A percentile compares a stretch with the other conserved stretches of the same genome.
phyloP scores from a whole-genome alignment of 92 coral and sea anemone species.

The Palythoa grandis region DNA sequence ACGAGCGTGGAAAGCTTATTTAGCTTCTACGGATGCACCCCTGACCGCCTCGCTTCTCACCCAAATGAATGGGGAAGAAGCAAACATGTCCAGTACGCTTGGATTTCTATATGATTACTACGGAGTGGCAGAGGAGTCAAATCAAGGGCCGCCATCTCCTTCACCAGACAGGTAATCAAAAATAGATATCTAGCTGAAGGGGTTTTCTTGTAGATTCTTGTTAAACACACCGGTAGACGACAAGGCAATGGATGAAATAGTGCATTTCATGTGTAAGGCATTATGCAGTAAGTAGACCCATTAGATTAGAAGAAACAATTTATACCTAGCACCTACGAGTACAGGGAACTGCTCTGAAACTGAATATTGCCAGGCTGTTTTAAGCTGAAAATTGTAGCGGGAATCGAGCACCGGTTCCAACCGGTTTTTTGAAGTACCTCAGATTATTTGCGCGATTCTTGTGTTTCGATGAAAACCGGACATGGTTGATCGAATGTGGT shows the following conservation, averaged over 20 bases:
- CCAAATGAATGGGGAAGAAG: slow-evolving; percentile 95
- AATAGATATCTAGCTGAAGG: not conserved
- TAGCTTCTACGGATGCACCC: slow-evolving; percentile 89
- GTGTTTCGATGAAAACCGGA: not conserved
- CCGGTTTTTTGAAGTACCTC: not conserved
- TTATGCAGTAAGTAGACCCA: no score
- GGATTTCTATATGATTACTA: slow-evolving; percentile 97
- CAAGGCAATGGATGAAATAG: not conserved
- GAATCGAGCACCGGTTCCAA: slow-evolving; percentile 19
- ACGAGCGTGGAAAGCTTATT: slow-evolving; percentile 94
- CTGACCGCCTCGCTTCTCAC: slow-evolving; percentile 87
- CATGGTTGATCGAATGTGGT: not conserved
- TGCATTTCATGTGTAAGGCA: not conserved
- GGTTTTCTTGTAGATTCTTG: not conserved
- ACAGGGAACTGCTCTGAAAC: not conserved
- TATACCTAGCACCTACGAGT: not conserved
- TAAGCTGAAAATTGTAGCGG: not conserved
- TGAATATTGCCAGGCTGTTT: not conserved
- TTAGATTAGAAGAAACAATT: no score
- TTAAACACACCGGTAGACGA: not conserved
- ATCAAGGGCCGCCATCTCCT: slow-evolving; percentile 93
- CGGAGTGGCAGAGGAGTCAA: slow-evolving; percentile 90
- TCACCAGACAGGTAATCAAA: slow-evolving; percentile 74
- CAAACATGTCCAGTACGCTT: slow-evolving; percentile 89
- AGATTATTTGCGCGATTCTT: not conserved